These are phyloP conservation scores for Diplodus puntazzo DNA, from an alignment of 2,797 vertebrate species.

Conservation along the genomic window DNA sequence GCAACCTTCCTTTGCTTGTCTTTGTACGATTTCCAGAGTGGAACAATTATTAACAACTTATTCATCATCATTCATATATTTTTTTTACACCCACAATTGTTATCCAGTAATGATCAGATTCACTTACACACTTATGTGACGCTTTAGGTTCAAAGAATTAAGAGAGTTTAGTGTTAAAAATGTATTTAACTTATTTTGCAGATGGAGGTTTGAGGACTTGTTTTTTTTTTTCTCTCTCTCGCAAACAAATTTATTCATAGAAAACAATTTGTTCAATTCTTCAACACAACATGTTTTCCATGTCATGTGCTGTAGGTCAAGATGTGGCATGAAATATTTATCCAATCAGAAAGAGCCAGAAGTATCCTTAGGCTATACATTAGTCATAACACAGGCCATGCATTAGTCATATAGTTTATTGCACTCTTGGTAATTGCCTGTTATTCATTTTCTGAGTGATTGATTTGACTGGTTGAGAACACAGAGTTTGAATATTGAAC, in stretches of 20 bases:
- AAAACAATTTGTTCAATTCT: slow-evolving; percentile 71
- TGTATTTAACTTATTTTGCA: slow-evolving; percentile 3
- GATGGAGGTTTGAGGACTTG: neutral
- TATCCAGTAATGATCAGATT: neutral
- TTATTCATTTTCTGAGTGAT: slow-evolving; percentile 74
- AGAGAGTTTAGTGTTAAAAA: neutral
- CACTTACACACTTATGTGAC: slow-evolving; percentile 1
- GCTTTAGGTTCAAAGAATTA: neutral
- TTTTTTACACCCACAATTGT: neutral
- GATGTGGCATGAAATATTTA: slow-evolving; percentile 80
- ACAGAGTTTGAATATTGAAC: slow-evolving; percentile 60
- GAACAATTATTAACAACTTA: neutral
- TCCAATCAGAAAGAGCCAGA: slow-evolving; percentile 76
- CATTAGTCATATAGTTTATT: slow-evolving; percentile 76
- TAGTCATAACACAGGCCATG: slow-evolving; percentile 74
- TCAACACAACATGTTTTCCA: slow-evolving; percentile 60
- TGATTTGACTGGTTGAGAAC: slow-evolving; percentile 67
- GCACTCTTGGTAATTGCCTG: slow-evolving; percentile 75
- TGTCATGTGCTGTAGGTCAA: slow-evolving; percentile 71
- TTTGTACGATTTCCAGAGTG: neutral
- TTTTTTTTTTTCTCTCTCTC: neutral
- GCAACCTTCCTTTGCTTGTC: neutral
- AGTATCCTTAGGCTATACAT: slow-evolving; percentile 76
- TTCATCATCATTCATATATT: neutral
- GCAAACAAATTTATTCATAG: slow-evolving; percentile 71